Conservation (phyloP, 2,888 invertebrate species). For the Phymatocera aterrima region DNA sequence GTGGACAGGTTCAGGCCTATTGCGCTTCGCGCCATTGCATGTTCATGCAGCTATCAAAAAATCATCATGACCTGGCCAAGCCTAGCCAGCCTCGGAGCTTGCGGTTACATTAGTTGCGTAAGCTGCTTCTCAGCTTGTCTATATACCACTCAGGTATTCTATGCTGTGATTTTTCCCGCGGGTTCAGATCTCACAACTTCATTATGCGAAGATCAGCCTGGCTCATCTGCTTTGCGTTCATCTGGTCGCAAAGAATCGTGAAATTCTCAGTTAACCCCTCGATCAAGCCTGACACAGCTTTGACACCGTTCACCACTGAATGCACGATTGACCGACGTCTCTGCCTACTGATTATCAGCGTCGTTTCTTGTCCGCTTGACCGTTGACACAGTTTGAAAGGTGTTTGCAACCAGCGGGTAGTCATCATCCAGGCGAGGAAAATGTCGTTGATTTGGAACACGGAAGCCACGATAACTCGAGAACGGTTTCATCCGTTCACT, state of each 20-base stretch:
- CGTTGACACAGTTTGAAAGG: too few relatives aligned
- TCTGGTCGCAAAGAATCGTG: too few relatives aligned
- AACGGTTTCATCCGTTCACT: not conserved
- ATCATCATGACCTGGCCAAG: too few relatives aligned
- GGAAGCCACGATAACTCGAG: not conserved
- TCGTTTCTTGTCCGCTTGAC: too few relatives aligned
- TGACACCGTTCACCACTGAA: not conserved
- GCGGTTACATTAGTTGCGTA: too few relatives aligned
- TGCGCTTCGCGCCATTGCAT: not conserved
- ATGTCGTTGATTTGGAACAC: too few relatives aligned
- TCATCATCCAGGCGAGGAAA: too few relatives aligned
- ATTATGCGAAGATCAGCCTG: not conserved
- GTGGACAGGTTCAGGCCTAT: too few relatives aligned
- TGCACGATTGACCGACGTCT: conserved; percentile 6
- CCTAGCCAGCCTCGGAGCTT: too few relatives aligned
- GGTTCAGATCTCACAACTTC: not conserved
- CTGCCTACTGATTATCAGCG: not conserved
- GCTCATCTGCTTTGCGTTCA: not conserved
- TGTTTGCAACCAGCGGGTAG: too few relatives aligned
- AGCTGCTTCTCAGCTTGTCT: not conserved
- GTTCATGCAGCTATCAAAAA: too few relatives aligned
- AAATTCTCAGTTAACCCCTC: conserved; percentile 33
- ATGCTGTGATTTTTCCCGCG: not conserved
- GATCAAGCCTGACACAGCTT: not conserved
- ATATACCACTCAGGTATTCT: not conserved